Base-by-base conservation (phyloP, 2,888 invertebrate species). In the Amorpha juglandis region DNA sequence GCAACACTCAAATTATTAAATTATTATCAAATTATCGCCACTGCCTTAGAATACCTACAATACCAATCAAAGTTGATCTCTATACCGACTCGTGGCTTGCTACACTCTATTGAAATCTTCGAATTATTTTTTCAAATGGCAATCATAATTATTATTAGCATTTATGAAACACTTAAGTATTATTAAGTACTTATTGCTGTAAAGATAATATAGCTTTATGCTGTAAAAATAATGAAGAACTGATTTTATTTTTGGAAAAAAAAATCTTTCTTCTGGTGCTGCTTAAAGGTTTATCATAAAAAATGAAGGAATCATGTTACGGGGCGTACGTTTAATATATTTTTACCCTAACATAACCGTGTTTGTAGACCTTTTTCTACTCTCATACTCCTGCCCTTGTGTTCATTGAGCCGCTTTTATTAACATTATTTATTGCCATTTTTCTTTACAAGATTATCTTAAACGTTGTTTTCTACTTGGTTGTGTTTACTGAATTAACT, bases 361-460 rank as follows among this genome's bases (percentile, higher is more conserved):
- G 71, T 77, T 77, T 68, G 74, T 80, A 79, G 74, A 75, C 80
- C 74, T 71, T 78, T 77, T 74, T 73, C 75, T 50, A 58, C 70
- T 77, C 69, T 74, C 70, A 8, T 19, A 74, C 76, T 71, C 73
- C 70, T 71, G 65, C 66, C 66, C 71, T 69, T 68, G 65, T 74
- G 69, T 71, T 72, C 71, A 67, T 66, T 68, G 65, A 69, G 71
- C 73, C 74, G 77, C 69, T 81, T 84, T 85, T 83, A 79, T 83
- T 82, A 80, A 76, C 76, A 74, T 86, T 79, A 82, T 86, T 83
- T 81, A 82, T 83, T 65, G 68, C 72, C 69, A 71, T 74, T 70
- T 69, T 67, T 47, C 66, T 63, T 51, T 52, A 53, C 47, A 66
- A 66, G 74, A 78, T 78, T 74, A 78, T 74, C 75, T 75, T 71